These are phyloP conservation scores for Bettongia penicillata DNA, from an alignment of 2,113 vertebrate genomes.

Conservation along the genomic window DNA sequence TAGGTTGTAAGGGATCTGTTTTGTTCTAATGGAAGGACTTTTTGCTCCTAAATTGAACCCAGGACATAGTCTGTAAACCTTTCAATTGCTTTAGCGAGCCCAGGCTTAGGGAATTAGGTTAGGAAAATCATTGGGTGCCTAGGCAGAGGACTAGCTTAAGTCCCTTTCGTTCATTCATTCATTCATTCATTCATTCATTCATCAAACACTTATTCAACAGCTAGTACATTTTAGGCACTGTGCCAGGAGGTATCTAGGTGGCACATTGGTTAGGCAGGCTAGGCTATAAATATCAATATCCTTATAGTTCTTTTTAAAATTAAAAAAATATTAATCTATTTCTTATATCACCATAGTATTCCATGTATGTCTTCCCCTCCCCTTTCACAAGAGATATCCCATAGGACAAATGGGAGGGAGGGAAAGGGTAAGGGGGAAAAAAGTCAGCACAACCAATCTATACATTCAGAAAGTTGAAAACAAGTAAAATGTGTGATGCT, in stretches of 20 bases:
- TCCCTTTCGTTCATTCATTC: not conserved
- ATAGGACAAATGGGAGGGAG: no score
- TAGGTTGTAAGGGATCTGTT: not conserved
- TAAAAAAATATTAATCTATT: no score
- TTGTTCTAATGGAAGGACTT: not conserved
- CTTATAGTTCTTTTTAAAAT: no score
- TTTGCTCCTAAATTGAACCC: not conserved
- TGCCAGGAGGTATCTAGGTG: not conserved
- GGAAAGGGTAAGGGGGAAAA: no score
- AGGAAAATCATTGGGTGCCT: not conserved
- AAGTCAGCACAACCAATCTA: no score
- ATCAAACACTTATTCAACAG: not conserved
- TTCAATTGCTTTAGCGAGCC: not conserved
- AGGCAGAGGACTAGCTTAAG: not conserved
- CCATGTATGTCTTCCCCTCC: no score
- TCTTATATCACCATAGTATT: no score
- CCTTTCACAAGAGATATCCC: no score
- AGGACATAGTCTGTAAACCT: not conserved
- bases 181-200: not conserved
- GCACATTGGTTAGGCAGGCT: not conserved
- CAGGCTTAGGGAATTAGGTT: not conserved
- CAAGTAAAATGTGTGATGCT: no score
- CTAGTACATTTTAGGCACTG: not conserved
- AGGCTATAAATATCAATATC: not conserved
- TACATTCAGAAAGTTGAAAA: no score